phyloP scores from a whole-genome alignment of 2,888 invertebrate species.

The Tricholauxania praeusta region DNA sequence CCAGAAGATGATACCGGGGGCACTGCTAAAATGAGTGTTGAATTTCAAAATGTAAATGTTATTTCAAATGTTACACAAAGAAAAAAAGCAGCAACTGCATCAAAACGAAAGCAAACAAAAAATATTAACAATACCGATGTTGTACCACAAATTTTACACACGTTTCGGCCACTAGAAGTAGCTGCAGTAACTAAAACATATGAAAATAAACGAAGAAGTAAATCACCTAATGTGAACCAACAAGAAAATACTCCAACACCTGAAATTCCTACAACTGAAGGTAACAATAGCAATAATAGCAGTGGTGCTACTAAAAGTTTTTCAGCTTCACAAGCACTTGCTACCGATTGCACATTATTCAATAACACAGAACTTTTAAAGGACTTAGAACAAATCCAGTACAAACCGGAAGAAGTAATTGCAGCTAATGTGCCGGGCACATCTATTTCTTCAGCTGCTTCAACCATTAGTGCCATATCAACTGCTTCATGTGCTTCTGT shows the following conservation, averaged over 20 bases:
- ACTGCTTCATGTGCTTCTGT: conserved; percentile 23
- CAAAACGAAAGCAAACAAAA: conserved; percentile 24
- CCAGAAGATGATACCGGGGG: too few relatives aligned
- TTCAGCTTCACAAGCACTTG: conserved; percentile 43
- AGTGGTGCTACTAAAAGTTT: conserved; percentile 6
- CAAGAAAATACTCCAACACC: not conserved
- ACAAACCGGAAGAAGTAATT: not conserved
- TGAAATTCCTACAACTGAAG: not conserved
- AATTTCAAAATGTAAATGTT: not conserved
- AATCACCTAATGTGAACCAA: not conserved
- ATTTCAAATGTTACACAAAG: not conserved
- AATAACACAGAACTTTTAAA: conserved; percentile 38
- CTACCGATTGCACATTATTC: conserved; percentile 45
- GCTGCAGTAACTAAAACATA: too few relatives aligned
- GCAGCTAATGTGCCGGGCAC: not conserved
- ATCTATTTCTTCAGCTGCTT: not conserved
- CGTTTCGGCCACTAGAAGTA: too few relatives aligned
- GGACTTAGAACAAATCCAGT: conserved; percentile 14
- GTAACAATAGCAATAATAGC: not conserved
- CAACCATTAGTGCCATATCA: conserved; percentile 16
- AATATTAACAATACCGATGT: conserved; percentile 21
- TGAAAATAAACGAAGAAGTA: too few relatives aligned
- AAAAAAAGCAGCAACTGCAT: not conserved
- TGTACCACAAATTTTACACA: conserved; percentile 39
- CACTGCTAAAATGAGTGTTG: too few relatives aligned